phyloP scores from a whole-genome alignment of 1,140 invertebrate genomes.

The Danaus plexippus region DNA sequence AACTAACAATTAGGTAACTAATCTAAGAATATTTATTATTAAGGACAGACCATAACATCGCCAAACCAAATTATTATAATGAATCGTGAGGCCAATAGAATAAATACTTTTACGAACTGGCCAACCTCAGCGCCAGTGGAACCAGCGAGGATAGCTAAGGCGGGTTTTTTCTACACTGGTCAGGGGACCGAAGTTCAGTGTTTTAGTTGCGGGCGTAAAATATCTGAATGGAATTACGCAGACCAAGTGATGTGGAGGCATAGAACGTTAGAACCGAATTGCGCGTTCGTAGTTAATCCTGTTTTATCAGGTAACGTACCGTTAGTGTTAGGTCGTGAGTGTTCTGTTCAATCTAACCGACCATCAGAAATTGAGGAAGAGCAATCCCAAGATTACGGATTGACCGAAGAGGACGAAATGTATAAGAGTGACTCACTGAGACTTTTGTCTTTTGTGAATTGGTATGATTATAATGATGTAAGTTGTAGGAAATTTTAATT shows the following conservation, averaged over 20 bases:
- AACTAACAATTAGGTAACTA: too few species aligned
- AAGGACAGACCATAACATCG: background rate
- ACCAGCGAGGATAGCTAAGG: slow-evolving; percentile 79
- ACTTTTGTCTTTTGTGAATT: slow-evolving; percentile 75
- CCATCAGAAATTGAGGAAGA: slow-evolving; percentile 10
- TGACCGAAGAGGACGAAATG: slow-evolving; percentile 59
- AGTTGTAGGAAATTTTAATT: slow-evolving; percentile 20
- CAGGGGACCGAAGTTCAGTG: slow-evolving; percentile 80
- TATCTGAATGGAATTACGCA: slow-evolving; percentile 82
- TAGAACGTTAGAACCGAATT: slow-evolving; percentile 75
- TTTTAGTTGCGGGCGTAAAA: slow-evolving; percentile 80
- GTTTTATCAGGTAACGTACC: slow-evolving; percentile 78
- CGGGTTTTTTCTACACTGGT: slow-evolving; percentile 86
- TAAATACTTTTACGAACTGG: slow-evolving; percentile 81
- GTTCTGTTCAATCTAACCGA: slow-evolving; percentile 19
- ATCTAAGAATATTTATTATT: slow-evolving; percentile 2
- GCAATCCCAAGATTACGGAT: slow-evolving; percentile 31
- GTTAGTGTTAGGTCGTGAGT: slow-evolving; percentile 34
- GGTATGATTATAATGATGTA: slow-evolving; percentile 69
- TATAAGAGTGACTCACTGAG: slow-evolving; percentile 70
- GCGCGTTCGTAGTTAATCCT: slow-evolving; percentile 80
- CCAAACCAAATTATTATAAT: slow-evolving; percentile 52
- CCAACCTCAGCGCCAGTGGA: slow-evolving; percentile 77
- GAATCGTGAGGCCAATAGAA: slow-evolving; percentile 79
- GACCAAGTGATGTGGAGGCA: slow-evolving; percentile 81